phyloP scores from a whole-genome alignment of 1,140 invertebrate species.

The Hypothenemus hampei region DNA sequence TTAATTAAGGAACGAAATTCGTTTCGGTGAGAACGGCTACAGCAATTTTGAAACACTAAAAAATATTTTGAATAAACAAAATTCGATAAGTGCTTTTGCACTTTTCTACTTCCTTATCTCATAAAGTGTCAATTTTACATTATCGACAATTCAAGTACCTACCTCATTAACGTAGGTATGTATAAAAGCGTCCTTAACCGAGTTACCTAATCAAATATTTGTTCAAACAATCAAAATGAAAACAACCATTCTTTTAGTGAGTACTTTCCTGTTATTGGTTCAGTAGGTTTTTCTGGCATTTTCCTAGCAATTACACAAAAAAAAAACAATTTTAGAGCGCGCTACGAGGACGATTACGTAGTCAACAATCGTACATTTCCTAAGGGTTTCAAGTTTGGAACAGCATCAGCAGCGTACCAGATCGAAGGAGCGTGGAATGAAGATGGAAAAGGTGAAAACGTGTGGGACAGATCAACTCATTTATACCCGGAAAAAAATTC shows the following conservation, averaged over 20 bases:
- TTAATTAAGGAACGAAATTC: neutral
- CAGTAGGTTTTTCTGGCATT: no score
- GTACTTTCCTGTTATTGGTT: neutral
- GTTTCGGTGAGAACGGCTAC: neutral
- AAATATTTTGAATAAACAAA: no score
- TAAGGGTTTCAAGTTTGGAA: constrained; percentile 49
- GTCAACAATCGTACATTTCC: constrained; percentile 14
- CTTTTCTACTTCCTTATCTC: no score
- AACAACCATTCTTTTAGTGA: neutral
- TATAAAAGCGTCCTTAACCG: no score
- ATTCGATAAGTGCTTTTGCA: no score
- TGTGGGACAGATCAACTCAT: constrained; percentile 58
- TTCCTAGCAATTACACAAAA: no score
- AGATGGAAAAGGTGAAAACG: constrained; percentile 51
- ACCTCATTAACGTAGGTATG: no score
- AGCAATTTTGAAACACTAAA: no score
- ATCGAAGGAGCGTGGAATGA: constrained; percentile 56
- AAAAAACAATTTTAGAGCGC: neutral
- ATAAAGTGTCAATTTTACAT: no score
- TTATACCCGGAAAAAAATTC: constrained; percentile 40
- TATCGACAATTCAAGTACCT: no score
- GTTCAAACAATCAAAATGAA: no score
- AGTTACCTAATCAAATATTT: no score
- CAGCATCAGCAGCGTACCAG: constrained; percentile 52
- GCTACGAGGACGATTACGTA: constrained; percentile 13